A percentile compares a stretch with the other conserved stretches of the same genome.
Conservation (phyloP, 2,888 invertebrate species). For the Plusia festucae region DNA sequence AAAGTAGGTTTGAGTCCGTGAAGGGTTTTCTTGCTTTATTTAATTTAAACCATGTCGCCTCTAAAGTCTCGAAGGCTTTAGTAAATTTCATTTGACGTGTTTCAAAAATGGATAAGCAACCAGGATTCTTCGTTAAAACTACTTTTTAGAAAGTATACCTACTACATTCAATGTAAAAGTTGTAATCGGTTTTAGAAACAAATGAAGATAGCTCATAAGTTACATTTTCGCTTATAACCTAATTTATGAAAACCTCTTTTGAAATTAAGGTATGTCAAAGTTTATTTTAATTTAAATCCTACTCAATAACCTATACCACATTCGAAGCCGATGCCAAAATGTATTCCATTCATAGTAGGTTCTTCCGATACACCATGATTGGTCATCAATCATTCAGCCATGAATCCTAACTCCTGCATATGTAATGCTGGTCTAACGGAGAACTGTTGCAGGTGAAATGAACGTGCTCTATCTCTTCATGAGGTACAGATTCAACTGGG, state of each 20-base stretch:
- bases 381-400: slow-evolving; percentile 3
- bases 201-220: background rate
- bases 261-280: no score
- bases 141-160: background rate
- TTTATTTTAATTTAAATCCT: no score
- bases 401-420: background rate
- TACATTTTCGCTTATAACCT: background rate
- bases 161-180: background rate
- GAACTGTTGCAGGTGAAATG: slow-evolving; percentile 73
- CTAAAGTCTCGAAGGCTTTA: background rate
- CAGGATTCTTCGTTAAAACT: background rate
- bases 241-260: no score
- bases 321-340: background rate
- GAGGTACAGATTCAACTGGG: slow-evolving; percentile 67
- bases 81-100: background rate
- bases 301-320: background rate
- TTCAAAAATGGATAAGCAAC: background rate
- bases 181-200: background rate
- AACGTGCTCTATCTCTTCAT: slow-evolving; percentile 76
- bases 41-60: slow-evolving; percentile 1
- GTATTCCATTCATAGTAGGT: background rate
- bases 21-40: slow-evolving; percentile 7
- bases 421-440: background rate
- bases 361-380: background rate
- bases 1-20: slow-evolving; percentile 3